Evolutionary conservation across 2,888 invertebrate genomes (phyloP), one percentile per base, ranked within the genome.

Genomic region (Euproctis similis): DNA sequence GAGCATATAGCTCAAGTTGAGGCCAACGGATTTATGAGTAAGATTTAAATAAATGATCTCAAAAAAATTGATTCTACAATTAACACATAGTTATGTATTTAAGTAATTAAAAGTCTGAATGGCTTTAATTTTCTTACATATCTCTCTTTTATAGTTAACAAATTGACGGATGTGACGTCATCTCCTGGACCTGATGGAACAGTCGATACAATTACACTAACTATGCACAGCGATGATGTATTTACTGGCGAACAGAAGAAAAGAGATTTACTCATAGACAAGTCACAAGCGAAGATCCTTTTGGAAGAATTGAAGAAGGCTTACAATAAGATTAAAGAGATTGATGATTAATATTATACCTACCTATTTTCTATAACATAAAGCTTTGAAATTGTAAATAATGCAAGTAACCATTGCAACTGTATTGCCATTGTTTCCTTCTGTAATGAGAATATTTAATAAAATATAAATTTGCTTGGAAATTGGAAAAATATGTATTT

Each of bases 101-200:
- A 14, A 4, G 4, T 14, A 14, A 14, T 14, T n/a, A n/a, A n/a
- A n/a, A n/a, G n/a, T n/a, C n/a, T n/a, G n/a, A n/a, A n/a, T n/a
- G n/a, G n/a, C n/a, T n/a, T n/a, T n/a, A n/a, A n/a, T n/a, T n/a
- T n/a, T n/a, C n/a, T n/a, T n/a, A n/a, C n/a, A n/a, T n/a, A n/a
- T 25, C n/a, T n/a, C n/a, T n/a, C 11, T 33, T 19, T 53, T 62
- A 2, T 70, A 84, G 82, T 81, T 4, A 80, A 81, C 53, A 76
- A 74, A 46, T 34, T 84, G 14, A 71, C 68, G 0, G 76, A 77
- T 27, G 59, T 70, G 0, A 38, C 64, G 0, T 36, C 56, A 1
- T 31, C 61, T 0, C 40, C 67, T 0, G 78, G 70, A 0, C 80
- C 80, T 0, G 61, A 66, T 24, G 72, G 65, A 0, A 53, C 75